A percentile compares a stretch with the other conserved stretches of the same genome.
phyloP scores from a whole-genome alignment of 2,797 vertebrate genomes.

The Balearica regulorum region DNA sequence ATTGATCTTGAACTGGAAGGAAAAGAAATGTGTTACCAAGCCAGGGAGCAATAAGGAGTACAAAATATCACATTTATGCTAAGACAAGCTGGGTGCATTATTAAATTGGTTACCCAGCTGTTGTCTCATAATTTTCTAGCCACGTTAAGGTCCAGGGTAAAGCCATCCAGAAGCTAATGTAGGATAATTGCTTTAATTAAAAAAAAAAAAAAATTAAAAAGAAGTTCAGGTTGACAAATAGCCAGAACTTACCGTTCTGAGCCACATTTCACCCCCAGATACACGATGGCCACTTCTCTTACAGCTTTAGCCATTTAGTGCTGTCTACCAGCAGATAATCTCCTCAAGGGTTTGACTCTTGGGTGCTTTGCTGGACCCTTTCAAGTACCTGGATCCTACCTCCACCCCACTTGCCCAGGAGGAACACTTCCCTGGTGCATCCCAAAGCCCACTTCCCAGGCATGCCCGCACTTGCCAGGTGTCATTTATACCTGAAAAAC shows the following conservation, averaged over 20 bases:
- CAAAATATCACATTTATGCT: accelerated
- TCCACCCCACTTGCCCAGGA: not conserved
- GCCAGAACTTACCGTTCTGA: not conserved
- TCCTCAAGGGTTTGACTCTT: not conserved
- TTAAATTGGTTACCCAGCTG: not conserved
- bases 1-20: conserved; percentile 81
- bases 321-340: not conserved
- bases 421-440: accelerated
- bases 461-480: not conserved
- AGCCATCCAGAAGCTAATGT: not conserved
- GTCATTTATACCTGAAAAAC: not conserved
- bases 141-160: not conserved
- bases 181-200: accelerated
- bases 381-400: not conserved
- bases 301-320: not conserved
- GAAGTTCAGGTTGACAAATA: not conserved
- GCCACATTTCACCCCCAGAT: not conserved
- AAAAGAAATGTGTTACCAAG: not conserved
- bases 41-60: not conserved
- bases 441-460: not conserved
- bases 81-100: not conserved
- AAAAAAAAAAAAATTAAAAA: too few relatives aligned
- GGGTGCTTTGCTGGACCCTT: not conserved
- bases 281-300: not conserved
- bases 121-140: not conserved